Conservation (phyloP, 2,888 invertebrate species). For the Philopedon plagiatum region DNA sequence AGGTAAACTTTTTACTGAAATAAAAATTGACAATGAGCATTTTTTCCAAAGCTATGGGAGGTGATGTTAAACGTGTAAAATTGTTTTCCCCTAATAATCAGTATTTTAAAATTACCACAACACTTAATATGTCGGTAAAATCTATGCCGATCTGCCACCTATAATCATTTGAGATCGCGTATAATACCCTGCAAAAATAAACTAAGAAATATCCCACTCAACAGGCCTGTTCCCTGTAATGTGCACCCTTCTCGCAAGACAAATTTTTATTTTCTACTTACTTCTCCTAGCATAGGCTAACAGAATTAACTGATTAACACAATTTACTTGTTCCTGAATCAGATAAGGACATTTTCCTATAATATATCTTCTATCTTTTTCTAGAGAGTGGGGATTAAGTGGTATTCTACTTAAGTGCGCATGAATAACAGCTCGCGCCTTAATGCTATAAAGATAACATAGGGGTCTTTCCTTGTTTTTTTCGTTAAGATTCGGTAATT, state of each 20-base stretch:
- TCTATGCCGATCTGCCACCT: too few relatives aligned
- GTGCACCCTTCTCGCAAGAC: too few relatives aligned
- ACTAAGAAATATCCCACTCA: too few relatives aligned
- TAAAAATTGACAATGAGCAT: slow-evolving; percentile 31
- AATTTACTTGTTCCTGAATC: slow-evolving; percentile 97
- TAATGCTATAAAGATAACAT: slow-evolving; percentile 92
- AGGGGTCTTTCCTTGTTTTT: slow-evolving; percentile 97
- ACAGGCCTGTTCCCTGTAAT: too few relatives aligned
- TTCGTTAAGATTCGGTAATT: slow-evolving; percentile 92
- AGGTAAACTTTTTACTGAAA: slow-evolving; percentile 83
- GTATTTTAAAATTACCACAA: too few relatives aligned
- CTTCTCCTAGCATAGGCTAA: slow-evolving; percentile 91
- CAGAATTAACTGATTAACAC: slow-evolving; percentile 93
- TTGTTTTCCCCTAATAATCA: too few relatives aligned
- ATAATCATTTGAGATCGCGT: too few relatives aligned
- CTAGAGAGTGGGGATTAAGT: slow-evolving; percentile 83
- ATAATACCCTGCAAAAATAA: too few relatives aligned
- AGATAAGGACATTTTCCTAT: slow-evolving; percentile 94
- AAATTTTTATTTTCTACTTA: too few relatives aligned
- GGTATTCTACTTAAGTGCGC: slow-evolving; percentile 92
- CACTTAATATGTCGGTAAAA: too few relatives aligned
- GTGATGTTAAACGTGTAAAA: too few relatives aligned
- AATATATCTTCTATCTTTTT: slow-evolving; percentile 87
- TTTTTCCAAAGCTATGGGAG: too few relatives aligned
- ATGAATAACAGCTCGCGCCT: slow-evolving; percentile 94